Evolutionary conservation across 2,113 vertebrate species (phyloP), one percentile per base, ranked within the genome.

Genomic region (Phrynosoma platyrhinos): DNA sequence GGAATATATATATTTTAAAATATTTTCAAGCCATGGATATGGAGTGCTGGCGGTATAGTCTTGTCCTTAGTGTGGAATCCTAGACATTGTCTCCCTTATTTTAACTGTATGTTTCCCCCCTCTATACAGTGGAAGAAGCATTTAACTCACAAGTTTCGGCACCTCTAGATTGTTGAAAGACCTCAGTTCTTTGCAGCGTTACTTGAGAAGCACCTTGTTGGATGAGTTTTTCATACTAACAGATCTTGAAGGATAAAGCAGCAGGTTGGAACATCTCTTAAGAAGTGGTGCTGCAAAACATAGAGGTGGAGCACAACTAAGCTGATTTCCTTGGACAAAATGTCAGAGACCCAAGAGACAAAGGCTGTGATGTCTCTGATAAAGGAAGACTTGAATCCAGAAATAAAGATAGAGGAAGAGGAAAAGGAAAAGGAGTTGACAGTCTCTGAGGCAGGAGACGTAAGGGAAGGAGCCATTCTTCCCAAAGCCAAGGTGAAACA

Each of bases 361-460:
- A 42, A 18, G 30, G 27, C 40, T 7, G 4, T 18, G 14, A 0
- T 8, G 5, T 55, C 53, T 25, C 36, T 47, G 55, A 30, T 76
- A 40, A 75, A 77, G 72, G 58, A 20, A 58, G 72, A 1, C 9
- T 66, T 74, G 77, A 52, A 76, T 13, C 86, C 68, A 4, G 78
- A 77, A 77, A 32, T 88, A 9, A 88, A 82, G 64, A 76, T 9
- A 18, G 86, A 82, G 36, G 86, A 76, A 55, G 86, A 76, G 12
- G 36, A 40, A 9, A 55, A 30, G 14, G 55, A 40, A 9, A 55
- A 30, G 14, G 55, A 66, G 14, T 68, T 36, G 4, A 0, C 27
- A 14, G 53, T 8, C 18, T 20, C 25, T 16, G 40, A 75, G 25
- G 12, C 40, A 25, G 58, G 69, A 52, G 55, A 82, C 4, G 40